These are phyloP conservation scores for Tauraco erythrolophus DNA, from an alignment of 2,113 vertebrate species.

Conservation along the genomic window DNA sequence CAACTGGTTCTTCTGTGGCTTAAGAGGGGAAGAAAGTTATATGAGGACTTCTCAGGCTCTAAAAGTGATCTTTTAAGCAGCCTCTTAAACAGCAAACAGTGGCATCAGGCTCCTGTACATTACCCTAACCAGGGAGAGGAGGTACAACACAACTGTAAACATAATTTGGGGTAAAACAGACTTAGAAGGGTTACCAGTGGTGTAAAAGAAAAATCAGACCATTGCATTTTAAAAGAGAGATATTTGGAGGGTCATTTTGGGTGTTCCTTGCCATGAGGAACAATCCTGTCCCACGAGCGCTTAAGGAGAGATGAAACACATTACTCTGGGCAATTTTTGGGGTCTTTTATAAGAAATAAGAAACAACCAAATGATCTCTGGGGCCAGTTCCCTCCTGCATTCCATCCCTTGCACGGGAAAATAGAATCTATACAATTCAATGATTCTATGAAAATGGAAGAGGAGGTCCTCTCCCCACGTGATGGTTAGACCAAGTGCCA, in stretches of 20 bases:
- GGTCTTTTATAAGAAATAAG: neutral
- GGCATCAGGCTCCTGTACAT: neutral
- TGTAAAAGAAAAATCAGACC: neutral
- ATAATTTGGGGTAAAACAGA: neutral
- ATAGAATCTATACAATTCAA: neutral
- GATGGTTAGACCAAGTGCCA: neutral
- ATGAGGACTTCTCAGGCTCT: neutral
- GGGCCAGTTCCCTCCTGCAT: fast-evolving
- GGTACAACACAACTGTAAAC: neutral
- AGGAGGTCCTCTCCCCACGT: fast-evolving
- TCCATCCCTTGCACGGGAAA: fast-evolving
- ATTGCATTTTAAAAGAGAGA: neutral
- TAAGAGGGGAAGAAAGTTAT: neutral
- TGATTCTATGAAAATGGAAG: too few relatives aligned
- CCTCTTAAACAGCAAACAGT: neutral
- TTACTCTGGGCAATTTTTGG: neutral
- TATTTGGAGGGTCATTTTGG: neutral
- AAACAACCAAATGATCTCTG: neutral
- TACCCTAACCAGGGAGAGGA: neutral
- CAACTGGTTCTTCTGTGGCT: neutral
- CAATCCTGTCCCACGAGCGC: neutral
- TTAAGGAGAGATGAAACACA: neutral
- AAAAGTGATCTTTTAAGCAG: neutral
- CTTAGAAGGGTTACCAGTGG: neutral
- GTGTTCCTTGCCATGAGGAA: neutral